phyloP scores from a whole-genome alignment of 1,140 invertebrate species.

The Ceratina australensis region DNA sequence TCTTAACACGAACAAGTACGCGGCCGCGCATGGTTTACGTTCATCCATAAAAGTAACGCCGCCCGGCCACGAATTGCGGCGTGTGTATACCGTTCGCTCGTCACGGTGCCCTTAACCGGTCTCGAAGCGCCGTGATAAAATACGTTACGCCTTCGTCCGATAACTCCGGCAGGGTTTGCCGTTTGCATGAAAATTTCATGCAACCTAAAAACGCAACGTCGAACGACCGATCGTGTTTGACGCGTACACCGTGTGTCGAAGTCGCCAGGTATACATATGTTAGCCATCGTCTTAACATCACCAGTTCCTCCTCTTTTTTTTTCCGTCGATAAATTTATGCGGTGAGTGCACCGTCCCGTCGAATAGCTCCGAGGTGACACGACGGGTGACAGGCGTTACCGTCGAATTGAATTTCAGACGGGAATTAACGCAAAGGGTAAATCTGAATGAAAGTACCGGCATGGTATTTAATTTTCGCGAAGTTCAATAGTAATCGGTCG shows the following conservation, averaged over 20 bases:
- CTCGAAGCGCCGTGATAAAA: constrained; percentile 71
- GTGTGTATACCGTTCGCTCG: constrained; percentile 59
- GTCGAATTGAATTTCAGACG: background rate
- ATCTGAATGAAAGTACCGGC: background rate
- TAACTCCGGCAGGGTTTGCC: constrained; percentile 36
- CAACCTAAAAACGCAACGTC: constrained; percentile 34
- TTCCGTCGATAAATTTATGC: background rate
- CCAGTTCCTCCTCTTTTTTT: background rate
- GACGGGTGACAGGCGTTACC: background rate
- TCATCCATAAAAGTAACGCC: constrained; percentile 73
- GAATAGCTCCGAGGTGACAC: background rate
- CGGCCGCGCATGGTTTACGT: constrained; percentile 71
- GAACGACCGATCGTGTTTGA: constrained; percentile 33
- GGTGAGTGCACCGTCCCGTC: background rate
- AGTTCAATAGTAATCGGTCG: background rate
- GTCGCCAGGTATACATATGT: constrained; percentile 9
- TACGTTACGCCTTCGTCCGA: constrained; percentile 53
- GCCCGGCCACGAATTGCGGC: constrained; percentile 47
- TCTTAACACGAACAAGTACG: constrained; percentile 70
- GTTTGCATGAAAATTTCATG: constrained; percentile 66
- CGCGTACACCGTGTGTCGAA: constrained; percentile 25
- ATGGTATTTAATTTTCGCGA: too few species aligned
- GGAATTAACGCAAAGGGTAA: background rate
- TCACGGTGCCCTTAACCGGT: constrained; percentile 63
- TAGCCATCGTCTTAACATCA: constrained; percentile 2